Conservation (phyloP, 2,888 invertebrate species). For the Chloroclysta siterata region DNA sequence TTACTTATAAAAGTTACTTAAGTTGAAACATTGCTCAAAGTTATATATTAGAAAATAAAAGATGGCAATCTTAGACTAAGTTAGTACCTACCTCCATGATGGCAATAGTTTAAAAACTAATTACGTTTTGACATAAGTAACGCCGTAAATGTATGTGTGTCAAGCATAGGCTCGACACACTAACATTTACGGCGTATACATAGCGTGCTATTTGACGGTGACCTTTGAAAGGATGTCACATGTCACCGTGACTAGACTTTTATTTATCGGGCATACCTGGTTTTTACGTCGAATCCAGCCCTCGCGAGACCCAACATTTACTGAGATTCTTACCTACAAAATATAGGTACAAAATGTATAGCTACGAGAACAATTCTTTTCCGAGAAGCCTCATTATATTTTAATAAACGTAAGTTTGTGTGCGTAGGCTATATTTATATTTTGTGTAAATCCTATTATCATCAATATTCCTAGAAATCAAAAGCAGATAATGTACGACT, state of each 20-base stretch:
- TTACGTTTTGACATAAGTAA: no score
- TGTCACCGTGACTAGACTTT: constrained; percentile 52
- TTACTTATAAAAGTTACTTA: no score
- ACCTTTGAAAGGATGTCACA: constrained; percentile 40
- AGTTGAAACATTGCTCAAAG: no score
- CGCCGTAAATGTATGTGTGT: no score
- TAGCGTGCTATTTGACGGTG: background rate
- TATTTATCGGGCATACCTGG: constrained; percentile 48
- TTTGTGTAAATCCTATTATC: background rate
- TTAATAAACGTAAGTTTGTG: background rate
- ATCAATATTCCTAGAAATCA: no score
- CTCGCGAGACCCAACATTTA: constrained; percentile 29
- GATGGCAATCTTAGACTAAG: no score
- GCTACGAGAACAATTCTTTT: background rate
- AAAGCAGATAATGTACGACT: constrained; percentile 5
- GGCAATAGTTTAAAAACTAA: no score
- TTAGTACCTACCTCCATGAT: no score
- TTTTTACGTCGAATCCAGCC: constrained; percentile 41
- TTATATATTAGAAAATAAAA: no score
- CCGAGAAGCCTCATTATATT: no score
- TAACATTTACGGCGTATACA: no score
- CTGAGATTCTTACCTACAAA: constrained; percentile 14
- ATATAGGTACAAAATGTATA: background rate
- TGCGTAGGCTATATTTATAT: background rate
- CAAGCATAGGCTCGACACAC: no score